Percentiles rank a stretch among this genome's conserved stretches.
Conservation (phyloP, 2,113 vertebrate species). For the Chaetorhynchus papuensis region DNA sequence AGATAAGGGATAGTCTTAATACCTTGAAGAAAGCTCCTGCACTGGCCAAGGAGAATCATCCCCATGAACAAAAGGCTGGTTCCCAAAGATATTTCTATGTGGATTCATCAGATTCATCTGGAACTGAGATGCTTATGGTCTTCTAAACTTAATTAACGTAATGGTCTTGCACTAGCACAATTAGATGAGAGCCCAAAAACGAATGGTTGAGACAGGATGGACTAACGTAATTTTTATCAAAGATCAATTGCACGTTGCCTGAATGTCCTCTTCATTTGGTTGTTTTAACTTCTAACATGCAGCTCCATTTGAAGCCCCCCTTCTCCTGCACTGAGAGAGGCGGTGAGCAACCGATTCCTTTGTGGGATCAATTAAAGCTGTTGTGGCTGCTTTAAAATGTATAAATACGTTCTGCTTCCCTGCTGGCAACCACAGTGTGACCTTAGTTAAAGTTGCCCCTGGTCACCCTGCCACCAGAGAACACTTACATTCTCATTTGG, state of each 20-base stretch:
- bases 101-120: neutral
- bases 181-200: neutral
- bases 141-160: neutral
- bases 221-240: neutral
- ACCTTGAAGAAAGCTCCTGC: neutral
- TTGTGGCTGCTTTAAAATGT: neutral
- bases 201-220: neutral
- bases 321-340: neutral
- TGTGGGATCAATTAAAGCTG: neutral
- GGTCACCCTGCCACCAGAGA: neutral
- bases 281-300: neutral
- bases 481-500: neutral
- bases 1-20: neutral
- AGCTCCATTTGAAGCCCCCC: neutral
- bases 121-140: neutral
- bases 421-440: neutral
- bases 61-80: neutral
- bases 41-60: neutral
- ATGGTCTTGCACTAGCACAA: neutral
- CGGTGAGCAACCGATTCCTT: fast-evolving
- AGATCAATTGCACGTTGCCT: neutral
- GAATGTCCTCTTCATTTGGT: neutral
- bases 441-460: neutral
- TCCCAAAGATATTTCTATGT: neutral
- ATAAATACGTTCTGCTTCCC: neutral